Conservation (phyloP, 2,888 invertebrate species). For the Calameuta pallipes region DNA sequence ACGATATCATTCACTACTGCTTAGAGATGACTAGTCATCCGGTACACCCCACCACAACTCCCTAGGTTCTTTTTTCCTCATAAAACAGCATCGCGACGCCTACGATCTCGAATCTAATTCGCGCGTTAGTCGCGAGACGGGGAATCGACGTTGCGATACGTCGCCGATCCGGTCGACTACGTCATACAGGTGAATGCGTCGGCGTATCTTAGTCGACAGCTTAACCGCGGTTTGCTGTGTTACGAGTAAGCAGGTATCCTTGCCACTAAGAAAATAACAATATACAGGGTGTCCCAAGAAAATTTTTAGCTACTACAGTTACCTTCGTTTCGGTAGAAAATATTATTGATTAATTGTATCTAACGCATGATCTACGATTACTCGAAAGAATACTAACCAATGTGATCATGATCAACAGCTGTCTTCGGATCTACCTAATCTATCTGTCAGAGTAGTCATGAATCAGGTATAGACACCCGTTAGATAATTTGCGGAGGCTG, state of each 20-base stretch:
- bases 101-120: conserved; percentile 53
- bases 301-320: background rate
- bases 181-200: conserved; percentile 62
- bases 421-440: background rate
- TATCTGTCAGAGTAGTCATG: background rate
- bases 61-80: background rate
- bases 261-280: conserved; percentile 18
- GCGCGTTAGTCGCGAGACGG: conserved; percentile 26
- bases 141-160: background rate
- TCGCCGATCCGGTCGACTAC: conserved; percentile 52
- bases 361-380: background rate
- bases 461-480: background rate
- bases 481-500: conserved; percentile 3
- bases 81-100: conserved; percentile 35
- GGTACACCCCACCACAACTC: background rate
- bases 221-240: conserved; percentile 41
- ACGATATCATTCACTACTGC: background rate
- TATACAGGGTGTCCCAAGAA: background rate
- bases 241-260: conserved; percentile 42
- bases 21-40: background rate
- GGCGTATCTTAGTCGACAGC: conserved; percentile 46
- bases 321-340: background rate
- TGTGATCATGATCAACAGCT: background rate
- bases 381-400: background rate
- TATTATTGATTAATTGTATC: background rate